Conservation (phyloP, 2,113 vertebrate species). For the Cacatua alba region DNA sequence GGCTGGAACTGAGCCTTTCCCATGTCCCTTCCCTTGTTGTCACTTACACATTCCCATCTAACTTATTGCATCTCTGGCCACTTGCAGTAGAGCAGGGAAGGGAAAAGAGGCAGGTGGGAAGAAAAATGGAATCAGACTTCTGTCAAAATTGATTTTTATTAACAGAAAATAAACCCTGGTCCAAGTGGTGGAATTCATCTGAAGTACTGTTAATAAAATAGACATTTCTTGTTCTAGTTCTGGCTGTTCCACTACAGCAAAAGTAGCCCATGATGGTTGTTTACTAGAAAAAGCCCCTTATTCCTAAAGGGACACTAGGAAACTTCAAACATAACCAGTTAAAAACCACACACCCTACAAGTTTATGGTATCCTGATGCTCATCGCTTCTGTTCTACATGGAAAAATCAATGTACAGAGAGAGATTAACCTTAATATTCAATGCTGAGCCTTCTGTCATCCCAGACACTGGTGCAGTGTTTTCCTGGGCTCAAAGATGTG, state of each 20-base stretch:
- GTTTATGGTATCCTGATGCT: neutral
- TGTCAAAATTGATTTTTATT: slow-evolving; percentile 86
- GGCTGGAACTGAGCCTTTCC: slow-evolving; percentile 30
- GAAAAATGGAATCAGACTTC: slow-evolving; percentile 61
- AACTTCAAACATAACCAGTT: neutral
- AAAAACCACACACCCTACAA: neutral
- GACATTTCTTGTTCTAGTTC: neutral
- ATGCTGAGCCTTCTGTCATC: neutral
- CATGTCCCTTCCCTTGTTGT: neutral
- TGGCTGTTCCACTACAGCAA: neutral
- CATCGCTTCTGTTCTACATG: neutral
- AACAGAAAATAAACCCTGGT: slow-evolving; percentile 80
- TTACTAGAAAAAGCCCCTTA: neutral
- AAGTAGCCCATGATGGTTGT: neutral
- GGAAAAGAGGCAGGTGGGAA: neutral
- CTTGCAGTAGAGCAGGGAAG: neutral
- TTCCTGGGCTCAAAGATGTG: too few relatives aligned
- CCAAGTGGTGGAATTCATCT: slow-evolving; percentile 32
- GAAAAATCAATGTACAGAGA: neutral
- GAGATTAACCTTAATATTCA: neutral
- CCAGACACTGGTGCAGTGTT: neutral
- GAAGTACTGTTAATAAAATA: slow-evolving; percentile 73
- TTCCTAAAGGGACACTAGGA: neutral
- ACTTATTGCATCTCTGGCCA: slow-evolving; percentile 28
- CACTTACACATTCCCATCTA: neutral